These are phyloP conservation scores for Lates calcarifer DNA, from an alignment of 2,113 vertebrate genomes.

Conservation along the genomic window DNA sequence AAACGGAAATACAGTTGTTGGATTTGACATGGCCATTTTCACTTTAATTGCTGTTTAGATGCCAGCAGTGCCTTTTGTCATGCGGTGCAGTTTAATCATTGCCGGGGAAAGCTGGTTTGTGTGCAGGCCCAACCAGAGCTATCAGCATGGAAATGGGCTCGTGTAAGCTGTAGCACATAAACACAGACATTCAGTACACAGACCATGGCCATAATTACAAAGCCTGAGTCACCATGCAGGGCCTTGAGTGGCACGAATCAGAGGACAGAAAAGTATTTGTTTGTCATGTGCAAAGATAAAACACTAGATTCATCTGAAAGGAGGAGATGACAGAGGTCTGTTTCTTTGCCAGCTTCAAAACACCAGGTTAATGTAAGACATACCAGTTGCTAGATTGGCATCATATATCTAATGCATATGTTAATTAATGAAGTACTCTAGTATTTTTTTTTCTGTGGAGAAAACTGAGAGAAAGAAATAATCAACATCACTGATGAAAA, in stretches of 20 bases:
- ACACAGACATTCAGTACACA: slow-evolving; percentile 10
- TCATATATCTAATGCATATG: neutral
- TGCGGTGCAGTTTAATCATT: slow-evolving; percentile 35
- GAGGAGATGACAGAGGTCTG: neutral
- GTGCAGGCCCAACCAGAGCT: slow-evolving; percentile 12
- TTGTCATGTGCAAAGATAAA: neutral
- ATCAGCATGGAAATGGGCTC: slow-evolving; percentile 38
- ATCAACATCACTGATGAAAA: too few relatives aligned
- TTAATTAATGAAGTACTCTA: neutral
- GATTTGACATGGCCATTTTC: slow-evolving; percentile 59
- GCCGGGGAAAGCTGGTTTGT: neutral
- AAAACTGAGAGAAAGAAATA: neutral
- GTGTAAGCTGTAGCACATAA: slow-evolving; percentile 26
- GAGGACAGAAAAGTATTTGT: neutral
- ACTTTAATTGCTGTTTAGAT: slow-evolving; percentile 60
- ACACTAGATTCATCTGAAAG: neutral
- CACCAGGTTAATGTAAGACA: too few relatives aligned
- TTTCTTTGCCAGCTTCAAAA: neutral
- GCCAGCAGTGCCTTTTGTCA: slow-evolving; percentile 49
- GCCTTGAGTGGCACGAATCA: neutral
- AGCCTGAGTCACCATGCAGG: neutral
- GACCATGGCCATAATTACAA: slow-evolving; percentile 2
- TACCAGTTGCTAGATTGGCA: too few relatives aligned
- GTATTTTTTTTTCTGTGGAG: neutral
- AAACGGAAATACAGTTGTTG: slow-evolving; percentile 56